These are phyloP conservation scores for Phyto melanocephala DNA, from an alignment of 2,888 invertebrate genomes.

Conservation along the genomic window DNA sequence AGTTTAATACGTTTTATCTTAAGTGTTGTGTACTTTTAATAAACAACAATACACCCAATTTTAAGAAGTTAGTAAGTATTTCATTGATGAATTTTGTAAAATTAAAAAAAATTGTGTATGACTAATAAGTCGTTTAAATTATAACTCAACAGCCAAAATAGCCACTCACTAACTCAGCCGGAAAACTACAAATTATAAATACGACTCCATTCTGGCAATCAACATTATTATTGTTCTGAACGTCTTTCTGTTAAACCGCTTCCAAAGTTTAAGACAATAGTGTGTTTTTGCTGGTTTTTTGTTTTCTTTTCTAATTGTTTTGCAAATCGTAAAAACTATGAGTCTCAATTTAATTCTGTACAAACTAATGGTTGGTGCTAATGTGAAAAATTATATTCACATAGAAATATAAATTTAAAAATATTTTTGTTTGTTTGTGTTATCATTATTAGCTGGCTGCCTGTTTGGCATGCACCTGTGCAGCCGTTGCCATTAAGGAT, in stretches of 20 bases:
- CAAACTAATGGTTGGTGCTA: constrained; percentile 30
- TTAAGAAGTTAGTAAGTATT: constrained; percentile 10
- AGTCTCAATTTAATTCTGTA: constrained; percentile 30
- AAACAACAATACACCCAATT: constrained; percentile 35
- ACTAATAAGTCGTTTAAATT: constrained; percentile 47
- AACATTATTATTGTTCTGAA: constrained; percentile 70
- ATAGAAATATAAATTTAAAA: not conserved
- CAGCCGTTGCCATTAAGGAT: constrained; percentile 1
- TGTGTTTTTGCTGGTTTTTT: not conserved
- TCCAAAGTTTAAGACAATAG: constrained; percentile 17
- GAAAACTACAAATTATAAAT: constrained; percentile 76
- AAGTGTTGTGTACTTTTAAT: constrained; percentile 12
- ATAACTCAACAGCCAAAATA: constrained; percentile 33
- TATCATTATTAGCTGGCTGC: not conserved
- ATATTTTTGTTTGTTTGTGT: not conserved
- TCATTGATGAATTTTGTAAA: constrained; percentile 38
- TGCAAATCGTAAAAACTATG: constrained; percentile 23
- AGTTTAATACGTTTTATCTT: not conserved
- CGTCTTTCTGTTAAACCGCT: constrained; percentile 42
- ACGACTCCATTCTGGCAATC: constrained; percentile 72
- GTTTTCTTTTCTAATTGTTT: not conserved
- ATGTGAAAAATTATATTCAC: not conserved
- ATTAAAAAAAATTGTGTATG: constrained; percentile 50
- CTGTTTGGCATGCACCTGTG: not conserved
- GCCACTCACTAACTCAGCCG: constrained; percentile 73